Conservation (phyloP, 2,888 invertebrate species). For the Miltochrista miniata region DNA sequence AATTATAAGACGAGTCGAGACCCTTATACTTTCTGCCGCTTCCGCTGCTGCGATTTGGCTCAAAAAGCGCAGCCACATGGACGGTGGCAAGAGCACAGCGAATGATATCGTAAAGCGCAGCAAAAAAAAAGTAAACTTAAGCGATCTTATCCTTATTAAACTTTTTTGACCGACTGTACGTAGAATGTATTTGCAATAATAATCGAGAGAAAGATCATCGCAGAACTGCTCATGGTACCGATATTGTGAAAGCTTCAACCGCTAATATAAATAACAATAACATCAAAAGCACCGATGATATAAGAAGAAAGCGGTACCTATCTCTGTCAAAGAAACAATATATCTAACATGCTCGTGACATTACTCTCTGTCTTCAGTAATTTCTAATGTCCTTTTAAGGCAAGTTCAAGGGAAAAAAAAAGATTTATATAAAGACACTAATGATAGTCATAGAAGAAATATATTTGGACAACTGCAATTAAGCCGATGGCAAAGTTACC, state of each 20-base stretch:
- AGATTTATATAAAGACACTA: conserved; percentile 23
- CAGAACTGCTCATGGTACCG: background rate
- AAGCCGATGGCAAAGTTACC: conserved; percentile 23
- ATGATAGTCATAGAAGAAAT: conserved; percentile 29
- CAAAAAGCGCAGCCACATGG: too few species aligned
- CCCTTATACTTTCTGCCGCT: too few species aligned
- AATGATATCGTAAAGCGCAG: too few species aligned
- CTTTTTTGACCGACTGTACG: too few species aligned
- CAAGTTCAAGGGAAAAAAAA: conserved; percentile 28
- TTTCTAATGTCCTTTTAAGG: conserved; percentile 7
- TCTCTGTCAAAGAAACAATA: conserved; percentile 1
- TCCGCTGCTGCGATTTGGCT: too few species aligned
- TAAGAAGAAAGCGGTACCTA: conserved; percentile 3
- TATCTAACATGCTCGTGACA: background rate
- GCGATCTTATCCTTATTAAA: too few species aligned
- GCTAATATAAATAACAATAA: background rate
- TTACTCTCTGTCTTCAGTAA: background rate
- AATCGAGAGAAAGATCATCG: background rate
- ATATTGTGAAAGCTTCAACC: background rate
- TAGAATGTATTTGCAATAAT: background rate
- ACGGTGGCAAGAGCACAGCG: too few species aligned
- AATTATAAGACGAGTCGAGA: too few species aligned
- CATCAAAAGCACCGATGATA: background rate
- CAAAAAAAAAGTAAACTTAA: too few species aligned
- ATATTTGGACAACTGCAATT: conserved; percentile 33